Conservation (phyloP, 2,888 invertebrate species). For the Synergus umbraculus region DNA sequence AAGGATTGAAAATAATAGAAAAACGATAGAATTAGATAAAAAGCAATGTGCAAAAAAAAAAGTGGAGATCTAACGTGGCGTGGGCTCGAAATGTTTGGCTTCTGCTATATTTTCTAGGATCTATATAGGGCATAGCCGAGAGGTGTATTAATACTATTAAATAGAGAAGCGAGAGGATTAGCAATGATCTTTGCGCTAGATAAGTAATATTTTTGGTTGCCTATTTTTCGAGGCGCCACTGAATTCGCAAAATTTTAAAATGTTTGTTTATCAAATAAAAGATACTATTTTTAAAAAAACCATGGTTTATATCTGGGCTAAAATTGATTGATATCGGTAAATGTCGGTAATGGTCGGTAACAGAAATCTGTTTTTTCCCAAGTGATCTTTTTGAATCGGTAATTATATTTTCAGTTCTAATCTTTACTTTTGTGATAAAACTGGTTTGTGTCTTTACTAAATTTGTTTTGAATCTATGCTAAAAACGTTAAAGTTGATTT, state of each 20-base stretch:
- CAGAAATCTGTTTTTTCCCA: too few relatives aligned
- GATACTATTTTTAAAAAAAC: background rate
- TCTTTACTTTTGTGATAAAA: background rate
- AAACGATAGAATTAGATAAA: too few relatives aligned
- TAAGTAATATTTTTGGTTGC: background rate
- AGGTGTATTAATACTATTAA: slow-evolving; percentile 26
- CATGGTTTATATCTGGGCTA: background rate
- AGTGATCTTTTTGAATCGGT: too few relatives aligned
- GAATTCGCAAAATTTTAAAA: too few relatives aligned
- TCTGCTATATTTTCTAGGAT: slow-evolving; percentile 16
- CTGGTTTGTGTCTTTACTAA: too few relatives aligned
- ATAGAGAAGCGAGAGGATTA: slow-evolving; percentile 10
- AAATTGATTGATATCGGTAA: background rate
- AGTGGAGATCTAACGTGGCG: background rate
- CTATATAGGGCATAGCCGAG: slow-evolving; percentile 27
- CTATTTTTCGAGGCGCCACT: background rate
- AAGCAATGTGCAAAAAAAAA: background rate
- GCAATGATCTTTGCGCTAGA: background rate
- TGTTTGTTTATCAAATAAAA: background rate
- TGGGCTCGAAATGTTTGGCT: slow-evolving; percentile 9
- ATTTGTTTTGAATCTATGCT: too few relatives aligned
- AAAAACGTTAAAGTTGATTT: too few relatives aligned
- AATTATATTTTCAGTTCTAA: too few relatives aligned
- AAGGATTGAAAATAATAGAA: too few relatives aligned
- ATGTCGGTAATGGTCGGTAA: too few relatives aligned